Percentiles rank a stretch among this genome's conserved stretches.
Conservation (phyloP, 2,888 invertebrate species). For the Patella caerulea region DNA sequence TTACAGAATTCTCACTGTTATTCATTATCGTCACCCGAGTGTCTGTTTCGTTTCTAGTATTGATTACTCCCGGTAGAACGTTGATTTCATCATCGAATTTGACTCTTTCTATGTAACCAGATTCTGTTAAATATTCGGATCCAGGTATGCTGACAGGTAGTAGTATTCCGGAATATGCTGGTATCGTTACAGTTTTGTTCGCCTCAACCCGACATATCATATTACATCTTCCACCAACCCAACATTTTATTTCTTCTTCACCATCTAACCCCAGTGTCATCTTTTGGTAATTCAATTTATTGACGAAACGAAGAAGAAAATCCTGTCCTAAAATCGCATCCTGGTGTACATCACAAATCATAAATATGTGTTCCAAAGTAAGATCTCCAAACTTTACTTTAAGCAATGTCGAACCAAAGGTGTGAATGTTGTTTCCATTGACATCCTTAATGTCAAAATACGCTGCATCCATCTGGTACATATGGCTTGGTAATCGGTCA, state of each 20-base stretch:
- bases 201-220: constrained; percentile 16
- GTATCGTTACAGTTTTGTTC: constrained; percentile 10
- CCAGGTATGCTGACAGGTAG: constrained; percentile 15
- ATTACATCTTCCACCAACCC: constrained; percentile 7
- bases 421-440: neutral
- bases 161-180: neutral
- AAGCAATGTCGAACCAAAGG: neutral
- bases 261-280: neutral
- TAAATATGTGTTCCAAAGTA: neutral
- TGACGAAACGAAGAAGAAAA: constrained; percentile 23
- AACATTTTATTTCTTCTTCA: constrained; percentile 14
- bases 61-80: no score
- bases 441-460: neutral
- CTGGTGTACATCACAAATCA: constrained; percentile 25
- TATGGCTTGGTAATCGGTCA: neutral
- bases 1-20: no score
- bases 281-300: constrained; percentile 4
- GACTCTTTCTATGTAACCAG: no score
- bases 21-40: no score
- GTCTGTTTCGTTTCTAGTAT: no score
- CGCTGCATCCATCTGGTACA: no score
- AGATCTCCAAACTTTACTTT: neutral
- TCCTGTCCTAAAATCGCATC: constrained; percentile 29
- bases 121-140: no score
- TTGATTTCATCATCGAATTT: no score